Evolutionary conservation across 2,113 vertebrate genomes (phyloP).

Genomic region (Desmodus rotundus): DNA sequence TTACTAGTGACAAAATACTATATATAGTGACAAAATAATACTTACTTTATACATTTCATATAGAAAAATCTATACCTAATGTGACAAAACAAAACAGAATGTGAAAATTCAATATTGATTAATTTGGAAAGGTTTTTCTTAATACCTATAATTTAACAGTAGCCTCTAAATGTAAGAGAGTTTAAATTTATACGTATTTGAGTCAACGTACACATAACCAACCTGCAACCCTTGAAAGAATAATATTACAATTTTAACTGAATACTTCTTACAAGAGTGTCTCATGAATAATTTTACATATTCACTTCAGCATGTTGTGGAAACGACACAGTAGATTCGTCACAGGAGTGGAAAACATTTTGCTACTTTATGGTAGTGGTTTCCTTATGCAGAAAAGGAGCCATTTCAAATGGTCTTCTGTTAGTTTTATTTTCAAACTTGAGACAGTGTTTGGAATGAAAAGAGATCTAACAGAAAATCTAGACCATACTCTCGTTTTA

Average conservation of each 20-base stretch:
- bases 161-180: background rate
- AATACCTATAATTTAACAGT: background rate
- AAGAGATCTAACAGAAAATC: background rate
- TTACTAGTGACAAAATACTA: background rate
- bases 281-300: background rate
- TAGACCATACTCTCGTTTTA: background rate
- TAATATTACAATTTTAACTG: background rate
- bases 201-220: background rate
- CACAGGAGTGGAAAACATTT: background rate
- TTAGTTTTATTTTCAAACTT: background rate
- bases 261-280: background rate
- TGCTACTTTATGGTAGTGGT: background rate
- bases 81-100: background rate
- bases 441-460: background rate
- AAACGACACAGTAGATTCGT: background rate
- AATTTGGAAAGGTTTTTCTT: background rate
- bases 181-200: constrained; percentile 18
- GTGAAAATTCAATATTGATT: background rate
- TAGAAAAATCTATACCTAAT: background rate
- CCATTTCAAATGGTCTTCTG: background rate
- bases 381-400: background rate
- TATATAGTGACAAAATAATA: too few relatives aligned
- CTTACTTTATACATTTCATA: background rate
- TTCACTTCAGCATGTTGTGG: background rate
- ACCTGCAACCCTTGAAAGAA: background rate